Percentiles rank a stretch among this genome's conserved stretches.
Conservation (phyloP, 2,113 vertebrate species). For the Sakesphorus luctuosus region DNA sequence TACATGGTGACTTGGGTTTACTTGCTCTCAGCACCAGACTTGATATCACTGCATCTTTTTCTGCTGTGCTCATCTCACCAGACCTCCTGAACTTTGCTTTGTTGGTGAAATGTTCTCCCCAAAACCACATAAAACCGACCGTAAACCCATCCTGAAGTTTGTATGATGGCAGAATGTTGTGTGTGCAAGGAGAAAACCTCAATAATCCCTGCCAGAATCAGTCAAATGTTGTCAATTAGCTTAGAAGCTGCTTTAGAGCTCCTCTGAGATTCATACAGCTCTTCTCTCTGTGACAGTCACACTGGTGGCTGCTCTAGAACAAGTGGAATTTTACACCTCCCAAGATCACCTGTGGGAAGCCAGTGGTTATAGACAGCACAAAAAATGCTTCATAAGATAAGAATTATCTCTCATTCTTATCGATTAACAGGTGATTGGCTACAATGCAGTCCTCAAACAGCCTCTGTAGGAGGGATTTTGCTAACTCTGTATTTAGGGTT, state of each 20-base stretch:
- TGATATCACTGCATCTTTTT: neutral
- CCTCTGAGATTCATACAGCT: neutral
- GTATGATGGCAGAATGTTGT: neutral
- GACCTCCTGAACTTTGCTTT: neutral
- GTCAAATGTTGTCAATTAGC: neutral
- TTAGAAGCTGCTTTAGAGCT: neutral
- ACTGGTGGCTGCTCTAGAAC: neutral
- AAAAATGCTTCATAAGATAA: neutral
- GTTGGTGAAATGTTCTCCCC: neutral
- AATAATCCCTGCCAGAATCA: neutral
- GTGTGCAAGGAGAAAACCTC: rapidly evolving
- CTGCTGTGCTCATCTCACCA: neutral
- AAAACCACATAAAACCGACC: neutral
- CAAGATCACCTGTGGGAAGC: neutral
- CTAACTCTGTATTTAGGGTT: neutral
- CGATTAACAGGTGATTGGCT: neutral
- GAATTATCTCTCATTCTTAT: neutral
- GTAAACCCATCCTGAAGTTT: neutral
- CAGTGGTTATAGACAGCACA: neutral
- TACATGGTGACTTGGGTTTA: neutral
- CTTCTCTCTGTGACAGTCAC: neutral
- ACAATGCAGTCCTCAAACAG: neutral
- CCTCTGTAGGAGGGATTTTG: neutral
- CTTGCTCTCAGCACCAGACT: neutral
- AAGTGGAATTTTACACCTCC: neutral